Percentiles rank a stretch among this genome's conserved stretches.
These are phyloP conservation scores for Amphipyra tragopoginis DNA, from an alignment of 2,888 invertebrate species.

Conservation along the genomic window DNA sequence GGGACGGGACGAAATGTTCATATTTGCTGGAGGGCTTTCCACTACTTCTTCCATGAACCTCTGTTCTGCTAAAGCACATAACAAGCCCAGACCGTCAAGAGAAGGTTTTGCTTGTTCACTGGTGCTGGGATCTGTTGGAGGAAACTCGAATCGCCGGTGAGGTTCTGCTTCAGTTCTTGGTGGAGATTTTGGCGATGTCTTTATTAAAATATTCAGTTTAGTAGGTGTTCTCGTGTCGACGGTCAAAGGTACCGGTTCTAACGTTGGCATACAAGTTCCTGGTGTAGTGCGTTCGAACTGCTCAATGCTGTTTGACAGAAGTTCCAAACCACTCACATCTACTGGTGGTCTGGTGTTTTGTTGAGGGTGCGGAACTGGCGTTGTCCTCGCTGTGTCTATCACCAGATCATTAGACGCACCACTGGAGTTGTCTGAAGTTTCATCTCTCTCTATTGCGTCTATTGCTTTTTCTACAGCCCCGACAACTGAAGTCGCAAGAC, in stretches of 20 bases:
- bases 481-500: conserved; percentile 71
- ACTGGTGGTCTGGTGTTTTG: conserved; percentile 79
- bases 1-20: conserved; percentile 71
- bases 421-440: conserved; percentile 81
- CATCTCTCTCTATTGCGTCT: conserved; percentile 83
- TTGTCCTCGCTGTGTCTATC: conserved; percentile 81
- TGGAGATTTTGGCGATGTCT: conserved; percentile 84
- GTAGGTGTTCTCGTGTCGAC: conserved; percentile 81
- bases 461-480: conserved; percentile 84
- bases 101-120: conserved; percentile 81
- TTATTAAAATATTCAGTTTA: conserved; percentile 83
- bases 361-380: conserved; percentile 66
- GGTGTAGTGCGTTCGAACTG: conserved; percentile 91
- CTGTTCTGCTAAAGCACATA: conserved; percentile 96
- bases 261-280: conserved; percentile 74
- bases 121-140: conserved; percentile 66
- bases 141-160: conserved; percentile 81
- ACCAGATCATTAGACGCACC: conserved; percentile 84
- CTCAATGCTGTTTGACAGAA: conserved; percentile 95
- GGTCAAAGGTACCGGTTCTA: conserved; percentile 77
- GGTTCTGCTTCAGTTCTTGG: conserved; percentile 79
- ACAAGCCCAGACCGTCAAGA: conserved; percentile 92
- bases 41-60: conserved; percentile 94
- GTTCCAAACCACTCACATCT: conserved; percentile 94
- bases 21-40: conserved; percentile 72